phyloP scores from a whole-genome alignment of 1,140 invertebrate species.

The Drosophila repletoides region DNA sequence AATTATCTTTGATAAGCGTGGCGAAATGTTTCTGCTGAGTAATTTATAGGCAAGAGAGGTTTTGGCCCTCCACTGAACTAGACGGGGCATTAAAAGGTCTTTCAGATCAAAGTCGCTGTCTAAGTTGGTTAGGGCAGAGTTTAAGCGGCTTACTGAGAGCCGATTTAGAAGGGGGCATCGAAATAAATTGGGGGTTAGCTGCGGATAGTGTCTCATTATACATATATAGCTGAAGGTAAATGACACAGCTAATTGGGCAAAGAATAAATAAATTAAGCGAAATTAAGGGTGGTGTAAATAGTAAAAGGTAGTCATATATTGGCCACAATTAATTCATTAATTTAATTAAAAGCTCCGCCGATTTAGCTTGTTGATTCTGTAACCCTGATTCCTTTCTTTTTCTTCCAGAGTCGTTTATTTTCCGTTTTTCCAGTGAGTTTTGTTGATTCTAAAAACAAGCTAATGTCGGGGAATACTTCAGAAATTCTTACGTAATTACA shows the following conservation, averaged over 20 bases:
- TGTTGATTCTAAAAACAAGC: too few relatives aligned
- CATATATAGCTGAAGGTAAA: conserved; percentile 13
- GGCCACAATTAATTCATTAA: too few relatives aligned
- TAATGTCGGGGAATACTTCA: too few relatives aligned
- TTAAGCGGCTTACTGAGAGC: conserved; percentile 35
- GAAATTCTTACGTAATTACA: too few relatives aligned
- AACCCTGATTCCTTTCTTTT: too few relatives aligned
- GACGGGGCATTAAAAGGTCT: conserved; percentile 28
- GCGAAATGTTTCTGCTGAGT: conserved; percentile 55
- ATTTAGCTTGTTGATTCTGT: too few relatives aligned
- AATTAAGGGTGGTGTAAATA: neutral
- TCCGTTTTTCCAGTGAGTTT: neutral
- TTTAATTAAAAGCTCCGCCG: too few relatives aligned
- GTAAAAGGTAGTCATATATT: neutral
- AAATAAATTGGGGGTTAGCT: neutral
- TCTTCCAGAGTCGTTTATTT: too few relatives aligned
- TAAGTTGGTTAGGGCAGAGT: conserved; percentile 43
- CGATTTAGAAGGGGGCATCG: neutral
- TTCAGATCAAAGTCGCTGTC: conserved; percentile 44
- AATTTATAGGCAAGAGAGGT: conserved; percentile 39
- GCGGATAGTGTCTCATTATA: conserved; percentile 6
- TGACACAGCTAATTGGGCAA: conserved; percentile 27
- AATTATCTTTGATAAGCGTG: conserved; percentile 75
- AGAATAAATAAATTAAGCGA: neutral
- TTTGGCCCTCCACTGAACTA: neutral